Percentiles rank a stretch among this genome's conserved stretches.
These are phyloP conservation scores for Bradypus variegatus DNA, from an alignment of 2,797 vertebrate species.

Conservation along the genomic window DNA sequence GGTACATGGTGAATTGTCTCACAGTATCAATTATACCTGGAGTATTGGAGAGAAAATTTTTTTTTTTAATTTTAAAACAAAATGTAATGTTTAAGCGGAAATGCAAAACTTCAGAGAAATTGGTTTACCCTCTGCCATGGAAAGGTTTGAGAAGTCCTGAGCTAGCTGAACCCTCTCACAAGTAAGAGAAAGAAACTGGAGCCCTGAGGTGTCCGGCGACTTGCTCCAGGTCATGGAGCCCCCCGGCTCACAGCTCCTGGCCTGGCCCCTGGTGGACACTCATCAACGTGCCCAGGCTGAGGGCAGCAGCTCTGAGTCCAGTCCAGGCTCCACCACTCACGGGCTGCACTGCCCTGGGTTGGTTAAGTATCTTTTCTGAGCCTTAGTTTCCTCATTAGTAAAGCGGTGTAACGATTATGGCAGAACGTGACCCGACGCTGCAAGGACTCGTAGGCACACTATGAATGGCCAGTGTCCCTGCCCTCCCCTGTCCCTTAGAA, in stretches of 20 bases:
- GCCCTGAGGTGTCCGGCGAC: not conserved
- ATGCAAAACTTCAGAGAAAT: not conserved
- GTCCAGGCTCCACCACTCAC: not conserved
- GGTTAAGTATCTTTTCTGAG: not conserved
- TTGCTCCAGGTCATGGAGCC: not conserved
- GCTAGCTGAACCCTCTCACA: not conserved
- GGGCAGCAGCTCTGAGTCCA: not conserved
- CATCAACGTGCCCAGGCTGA: not conserved
- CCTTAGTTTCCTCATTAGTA: constrained; percentile 1
- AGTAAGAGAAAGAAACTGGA: not conserved
- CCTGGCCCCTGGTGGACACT: not conserved
- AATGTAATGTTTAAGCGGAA: not conserved
- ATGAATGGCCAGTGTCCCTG: not conserved
- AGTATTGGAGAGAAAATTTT: not conserved
- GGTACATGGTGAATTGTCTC: not conserved
- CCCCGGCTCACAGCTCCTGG: not conserved
- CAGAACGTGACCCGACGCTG: not conserved
- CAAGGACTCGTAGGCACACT: not conserved
- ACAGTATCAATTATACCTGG: not conserved
- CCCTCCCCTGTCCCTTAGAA: not conserved
- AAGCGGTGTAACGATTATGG: not conserved
- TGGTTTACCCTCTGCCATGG: not conserved
- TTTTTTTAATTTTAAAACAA: not conserved
- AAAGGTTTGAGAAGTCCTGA: constrained; percentile 17
- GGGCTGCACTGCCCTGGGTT: not conserved